These are phyloP conservation scores for Psittacula cyanocephala DNA, from an alignment of 2,113 vertebrate genomes.

Conservation along the genomic window DNA sequence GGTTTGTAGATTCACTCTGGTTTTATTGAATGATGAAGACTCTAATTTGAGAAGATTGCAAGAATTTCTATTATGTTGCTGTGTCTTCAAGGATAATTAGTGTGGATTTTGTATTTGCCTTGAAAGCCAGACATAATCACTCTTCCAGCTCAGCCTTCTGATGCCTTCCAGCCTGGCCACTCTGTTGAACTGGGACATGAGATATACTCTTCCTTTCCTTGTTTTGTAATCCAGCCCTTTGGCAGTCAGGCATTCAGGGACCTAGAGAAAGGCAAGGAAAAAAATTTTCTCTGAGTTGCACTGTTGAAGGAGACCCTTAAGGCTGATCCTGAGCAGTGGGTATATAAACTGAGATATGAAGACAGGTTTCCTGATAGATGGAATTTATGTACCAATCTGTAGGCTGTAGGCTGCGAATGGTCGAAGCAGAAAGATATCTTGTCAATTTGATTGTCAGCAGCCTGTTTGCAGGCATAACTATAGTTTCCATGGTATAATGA, in stretches of 20 bases:
- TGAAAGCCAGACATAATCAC: not conserved
- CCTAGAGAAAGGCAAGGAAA: not conserved
- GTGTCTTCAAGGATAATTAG: not conserved
- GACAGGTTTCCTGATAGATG: not conserved
- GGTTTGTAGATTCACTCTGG: not conserved
- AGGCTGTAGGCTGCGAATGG: not conserved
- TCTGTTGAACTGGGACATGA: not conserved
- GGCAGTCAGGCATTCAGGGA: not conserved
- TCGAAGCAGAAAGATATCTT: not conserved
- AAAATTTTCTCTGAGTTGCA: not conserved
- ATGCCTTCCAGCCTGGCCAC: not conserved
- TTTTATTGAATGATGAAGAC: not conserved
- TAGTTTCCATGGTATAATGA: not conserved
- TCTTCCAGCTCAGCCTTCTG: not conserved
- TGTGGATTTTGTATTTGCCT: not conserved
- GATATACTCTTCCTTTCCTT: not conserved
- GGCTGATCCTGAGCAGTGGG: not conserved
- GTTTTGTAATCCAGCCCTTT: not conserved
- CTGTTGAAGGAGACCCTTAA: not conserved
- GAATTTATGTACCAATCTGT: not conserved
- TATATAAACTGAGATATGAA: not conserved
- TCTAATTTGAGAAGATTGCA: not conserved
- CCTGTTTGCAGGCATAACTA: not conserved
- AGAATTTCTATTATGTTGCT: not conserved
- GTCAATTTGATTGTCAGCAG: constrained; percentile 17